A percentile compares a stretch with the other conserved stretches of the same genome.
phyloP scores from a whole-genome alignment of 2,797 vertebrate species.

The Poeciliopsis turneri region DNA sequence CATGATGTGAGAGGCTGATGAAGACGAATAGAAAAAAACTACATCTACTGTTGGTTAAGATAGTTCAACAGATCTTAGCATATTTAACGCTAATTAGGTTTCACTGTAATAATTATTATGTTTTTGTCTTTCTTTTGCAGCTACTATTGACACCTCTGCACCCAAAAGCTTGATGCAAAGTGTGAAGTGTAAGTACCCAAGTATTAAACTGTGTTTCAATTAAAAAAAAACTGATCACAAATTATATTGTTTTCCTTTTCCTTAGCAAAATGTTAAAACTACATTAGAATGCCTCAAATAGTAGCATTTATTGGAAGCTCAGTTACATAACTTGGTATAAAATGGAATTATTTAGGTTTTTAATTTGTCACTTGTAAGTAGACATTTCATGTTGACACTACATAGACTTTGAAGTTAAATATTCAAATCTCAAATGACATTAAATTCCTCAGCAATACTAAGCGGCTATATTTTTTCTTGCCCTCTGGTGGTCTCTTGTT shows the following conservation, averaged over 20 bases:
- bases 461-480: neutral
- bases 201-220: neutral
- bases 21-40: neutral
- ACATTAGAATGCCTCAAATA: neutral
- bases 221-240: neutral
- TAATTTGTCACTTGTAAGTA: neutral
- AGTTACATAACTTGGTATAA: neutral
- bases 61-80: neutral
- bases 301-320: neutral
- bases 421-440: neutral
- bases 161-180: slow-evolving; percentile 88
- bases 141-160: slow-evolving; percentile 87
- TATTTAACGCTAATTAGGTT: neutral
- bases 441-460: neutral
- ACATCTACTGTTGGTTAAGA: neutral
- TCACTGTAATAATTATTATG: slow-evolving; percentile 3
- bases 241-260: neutral
- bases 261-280: neutral
- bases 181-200: slow-evolving; percentile 88
- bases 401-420: neutral
- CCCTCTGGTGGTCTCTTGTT: neutral
- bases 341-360: neutral
- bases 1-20: neutral
- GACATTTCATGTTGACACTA: neutral
- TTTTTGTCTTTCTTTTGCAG: slow-evolving; percentile 74